Evolutionary conservation across 2,113 vertebrate species (phyloP).

Genomic region (Rostratula benghalensis): DNA sequence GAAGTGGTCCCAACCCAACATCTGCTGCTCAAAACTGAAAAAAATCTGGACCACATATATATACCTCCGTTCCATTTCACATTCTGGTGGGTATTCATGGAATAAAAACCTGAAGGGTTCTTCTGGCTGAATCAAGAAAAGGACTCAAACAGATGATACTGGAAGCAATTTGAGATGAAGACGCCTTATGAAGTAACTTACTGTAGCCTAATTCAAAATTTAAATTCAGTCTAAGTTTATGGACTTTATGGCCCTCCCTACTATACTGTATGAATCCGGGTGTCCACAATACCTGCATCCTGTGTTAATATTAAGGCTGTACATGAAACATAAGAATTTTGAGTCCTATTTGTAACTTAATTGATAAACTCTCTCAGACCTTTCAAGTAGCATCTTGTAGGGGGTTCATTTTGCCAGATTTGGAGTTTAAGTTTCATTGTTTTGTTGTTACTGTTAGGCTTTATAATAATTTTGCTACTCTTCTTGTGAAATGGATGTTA

Average conservation of each 20-base stretch:
- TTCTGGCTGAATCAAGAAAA: not conserved
- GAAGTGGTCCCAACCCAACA: not conserved
- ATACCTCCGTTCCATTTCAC: not conserved
- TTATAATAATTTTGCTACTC: not conserved
- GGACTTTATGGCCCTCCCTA: not conserved
- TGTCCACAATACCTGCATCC: not conserved
- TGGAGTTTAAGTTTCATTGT: not conserved
- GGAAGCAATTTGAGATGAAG: not conserved
- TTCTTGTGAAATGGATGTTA: not conserved
- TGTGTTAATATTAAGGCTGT: not conserved
- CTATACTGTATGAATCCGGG: not conserved
- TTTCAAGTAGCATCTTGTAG: not conserved
- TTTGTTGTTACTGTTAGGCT: not conserved
- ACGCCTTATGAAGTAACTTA: not conserved
- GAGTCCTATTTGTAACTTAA: not conserved
- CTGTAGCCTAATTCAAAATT: not conserved
- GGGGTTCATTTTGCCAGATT: fast-evolving
- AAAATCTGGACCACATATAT: not conserved
- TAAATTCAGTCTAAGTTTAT: not conserved
- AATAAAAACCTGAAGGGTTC: not conserved
- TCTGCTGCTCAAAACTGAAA: not conserved
- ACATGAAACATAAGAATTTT: not conserved
- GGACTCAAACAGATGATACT: not conserved
- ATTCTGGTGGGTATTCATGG: not conserved
- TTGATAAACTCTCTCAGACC: not conserved